Conservation (phyloP, 2,888 invertebrate species). For the Flexamia atlantica region DNA sequence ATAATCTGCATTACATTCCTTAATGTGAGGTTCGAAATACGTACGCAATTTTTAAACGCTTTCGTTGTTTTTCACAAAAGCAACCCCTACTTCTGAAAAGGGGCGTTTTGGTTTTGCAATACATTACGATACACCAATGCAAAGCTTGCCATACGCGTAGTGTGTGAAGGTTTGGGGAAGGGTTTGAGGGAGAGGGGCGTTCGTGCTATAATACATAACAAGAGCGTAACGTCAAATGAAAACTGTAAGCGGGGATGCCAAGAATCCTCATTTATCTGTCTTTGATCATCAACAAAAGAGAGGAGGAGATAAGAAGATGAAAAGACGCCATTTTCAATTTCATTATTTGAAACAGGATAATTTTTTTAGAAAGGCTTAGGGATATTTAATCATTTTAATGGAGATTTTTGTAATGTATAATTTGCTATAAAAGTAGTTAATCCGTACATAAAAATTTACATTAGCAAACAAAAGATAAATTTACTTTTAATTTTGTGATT, state of each 20-base stretch:
- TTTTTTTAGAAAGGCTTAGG: not conserved
- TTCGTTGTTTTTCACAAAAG: not conserved
- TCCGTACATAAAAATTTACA: too few species aligned
- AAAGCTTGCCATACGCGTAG: not conserved
- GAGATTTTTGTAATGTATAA: too few species aligned
- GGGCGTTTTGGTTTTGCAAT: conserved; percentile 16
- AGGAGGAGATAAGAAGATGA: not conserved
- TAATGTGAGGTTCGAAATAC: too few species aligned
- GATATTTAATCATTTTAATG: too few species aligned
- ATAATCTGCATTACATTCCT: too few species aligned
- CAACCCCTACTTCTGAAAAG: not conserved
- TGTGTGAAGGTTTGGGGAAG: not conserved
- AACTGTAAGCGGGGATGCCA: conserved; percentile 42
- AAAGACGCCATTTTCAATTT: conserved; percentile 32
- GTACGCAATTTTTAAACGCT: not conserved
- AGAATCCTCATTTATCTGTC: conserved; percentile 24
- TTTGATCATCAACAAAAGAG: conserved; percentile 36
- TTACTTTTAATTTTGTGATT: too few species aligned
- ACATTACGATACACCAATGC: conserved; percentile 8
- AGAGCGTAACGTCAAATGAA: conserved; percentile 16
- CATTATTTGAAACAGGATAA: not conserved
- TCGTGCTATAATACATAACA: conserved; percentile 4
- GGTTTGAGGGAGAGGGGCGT: not conserved
- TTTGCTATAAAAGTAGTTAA: too few species aligned
- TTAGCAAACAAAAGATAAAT: too few species aligned